These are phyloP conservation scores for Stenodema calcarata DNA, from an alignment of 2,888 invertebrate species.

Conservation along the genomic window DNA sequence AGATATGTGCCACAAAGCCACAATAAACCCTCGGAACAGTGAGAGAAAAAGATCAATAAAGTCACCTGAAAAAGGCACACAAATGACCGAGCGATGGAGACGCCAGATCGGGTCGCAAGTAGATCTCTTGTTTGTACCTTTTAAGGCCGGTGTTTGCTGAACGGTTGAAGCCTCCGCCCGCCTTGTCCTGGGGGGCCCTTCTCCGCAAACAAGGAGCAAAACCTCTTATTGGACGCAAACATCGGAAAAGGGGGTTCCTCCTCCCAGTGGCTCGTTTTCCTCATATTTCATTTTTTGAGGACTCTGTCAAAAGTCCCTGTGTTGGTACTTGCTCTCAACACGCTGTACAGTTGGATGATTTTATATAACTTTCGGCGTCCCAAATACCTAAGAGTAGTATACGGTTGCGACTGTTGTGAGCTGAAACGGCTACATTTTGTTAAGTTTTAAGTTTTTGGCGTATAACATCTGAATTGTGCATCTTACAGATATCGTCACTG, in stretches of 20 bases:
- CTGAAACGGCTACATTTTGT: too few relatives aligned
- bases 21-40: background rate
- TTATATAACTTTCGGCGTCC: too few relatives aligned
- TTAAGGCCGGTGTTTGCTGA: conserved; percentile 38
- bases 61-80: conserved; percentile 40
- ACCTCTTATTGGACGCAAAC: conserved; percentile 46
- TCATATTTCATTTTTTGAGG: background rate
- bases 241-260: background rate
- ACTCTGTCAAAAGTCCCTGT: too few relatives aligned
- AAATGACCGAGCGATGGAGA: conserved; percentile 28
- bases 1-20: background rate
- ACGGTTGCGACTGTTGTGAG: too few relatives aligned
- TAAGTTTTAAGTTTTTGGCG: too few relatives aligned
- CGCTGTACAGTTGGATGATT: too few relatives aligned
- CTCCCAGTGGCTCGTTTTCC: background rate
- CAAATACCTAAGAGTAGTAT: too few relatives aligned
- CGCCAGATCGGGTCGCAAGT: too few relatives aligned
- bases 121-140: conserved; percentile 35
- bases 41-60: background rate
- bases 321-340: too few relatives aligned
- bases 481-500: too few relatives aligned
- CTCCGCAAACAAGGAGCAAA: conserved; percentile 43
- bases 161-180: background rate
- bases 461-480: too few relatives aligned
- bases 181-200: background rate